Base-by-base conservation (phyloP, 2,797 vertebrate species). In the Molossus molossus region DNA sequence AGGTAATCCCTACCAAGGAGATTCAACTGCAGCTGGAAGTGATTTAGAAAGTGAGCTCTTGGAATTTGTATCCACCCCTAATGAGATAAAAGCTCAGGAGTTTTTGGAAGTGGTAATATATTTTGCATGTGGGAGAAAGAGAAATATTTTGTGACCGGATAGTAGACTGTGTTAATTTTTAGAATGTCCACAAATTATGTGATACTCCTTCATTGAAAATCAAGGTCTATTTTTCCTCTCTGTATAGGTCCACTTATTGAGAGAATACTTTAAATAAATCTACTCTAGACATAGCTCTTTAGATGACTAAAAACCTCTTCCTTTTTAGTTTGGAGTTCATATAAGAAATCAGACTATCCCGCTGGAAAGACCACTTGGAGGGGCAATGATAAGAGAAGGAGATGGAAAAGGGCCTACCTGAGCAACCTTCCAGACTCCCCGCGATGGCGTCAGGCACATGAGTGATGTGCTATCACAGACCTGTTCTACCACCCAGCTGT, bases 31-130 rank as follows among this genome's bases (percentile, higher is more conserved):
- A 75, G 9, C n/a, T 80, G 21, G 50, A 15, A 27, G 5, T 67
- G 80, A 45, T 75, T 89, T 72, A 86, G 75, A 89, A 89, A 33
- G 20, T 58, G 15, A 69, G 12, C 65, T n/a, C n/a, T 37, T 85
- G 20, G n/a, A 45, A 58, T 67, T 40, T 80, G 14, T 55, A 72
- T 40, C 48, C 37, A 23, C 15, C 7, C 21, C 48, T n/a, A 67
- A 62, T 37, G 53, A 67, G 40, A 40, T 53, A 55, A 58, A 80
- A 80, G 20, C 27, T 62, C 15, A 23, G 33, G 21, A 77, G 23
- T 20, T 13, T 72, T 72, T 29, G 55, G 20, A 79, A 17, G 18
- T 12, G 9, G 9, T 50, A 10, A 60, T 67, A 17, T 55, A 81
- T 58, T 84, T 92, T 33, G 2, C 57, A n/a, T 20, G 0, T 23